Evolutionary conservation across 2,113 vertebrate species (phyloP).

Genomic region (Corythornis vintsioides): DNA sequence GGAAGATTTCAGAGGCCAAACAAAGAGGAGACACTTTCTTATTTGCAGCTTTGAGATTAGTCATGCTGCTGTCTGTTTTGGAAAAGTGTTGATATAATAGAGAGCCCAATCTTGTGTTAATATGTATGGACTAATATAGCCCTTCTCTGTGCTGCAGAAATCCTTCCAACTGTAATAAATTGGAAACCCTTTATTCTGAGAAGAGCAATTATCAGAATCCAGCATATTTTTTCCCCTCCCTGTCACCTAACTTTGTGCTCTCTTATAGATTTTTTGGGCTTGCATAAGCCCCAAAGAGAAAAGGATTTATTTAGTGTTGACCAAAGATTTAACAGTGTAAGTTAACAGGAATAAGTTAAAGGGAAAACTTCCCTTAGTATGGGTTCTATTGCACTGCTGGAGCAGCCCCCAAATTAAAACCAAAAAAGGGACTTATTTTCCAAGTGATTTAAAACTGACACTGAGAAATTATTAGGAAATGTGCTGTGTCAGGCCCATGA

Average conservation of each 20-base stretch:
- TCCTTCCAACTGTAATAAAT: slow-evolving; percentile 50
- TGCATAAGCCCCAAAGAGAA: slow-evolving; percentile 3
- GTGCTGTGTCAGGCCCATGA: background rate
- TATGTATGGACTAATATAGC: slow-evolving; percentile 30
- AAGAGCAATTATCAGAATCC: slow-evolving; percentile 58
- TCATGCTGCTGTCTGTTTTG: slow-evolving; percentile 58
- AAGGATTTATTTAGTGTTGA: background rate
- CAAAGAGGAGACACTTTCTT: background rate
- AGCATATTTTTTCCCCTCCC: slow-evolving; percentile 18
- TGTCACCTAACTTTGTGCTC: background rate
- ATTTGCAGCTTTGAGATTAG: slow-evolving; percentile 60
- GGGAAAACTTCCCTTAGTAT: background rate
- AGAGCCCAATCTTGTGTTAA: slow-evolving; percentile 53
- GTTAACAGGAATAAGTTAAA: background rate
- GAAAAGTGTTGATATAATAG: slow-evolving; percentile 46
- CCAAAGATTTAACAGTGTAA: background rate
- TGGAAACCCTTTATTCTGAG: slow-evolving; percentile 43
- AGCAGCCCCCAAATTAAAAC: background rate
- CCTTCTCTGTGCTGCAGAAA: slow-evolving; percentile 28
- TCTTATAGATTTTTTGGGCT: slow-evolving; percentile 3
- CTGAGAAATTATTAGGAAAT: background rate
- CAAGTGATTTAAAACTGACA: background rate
- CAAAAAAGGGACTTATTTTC: background rate
- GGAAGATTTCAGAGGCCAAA: slow-evolving; percentile 43
- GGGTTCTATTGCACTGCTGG: background rate